Evolutionary conservation across 2,113 vertebrate genomes (phyloP).

Genomic region (Cettia cetti): DNA sequence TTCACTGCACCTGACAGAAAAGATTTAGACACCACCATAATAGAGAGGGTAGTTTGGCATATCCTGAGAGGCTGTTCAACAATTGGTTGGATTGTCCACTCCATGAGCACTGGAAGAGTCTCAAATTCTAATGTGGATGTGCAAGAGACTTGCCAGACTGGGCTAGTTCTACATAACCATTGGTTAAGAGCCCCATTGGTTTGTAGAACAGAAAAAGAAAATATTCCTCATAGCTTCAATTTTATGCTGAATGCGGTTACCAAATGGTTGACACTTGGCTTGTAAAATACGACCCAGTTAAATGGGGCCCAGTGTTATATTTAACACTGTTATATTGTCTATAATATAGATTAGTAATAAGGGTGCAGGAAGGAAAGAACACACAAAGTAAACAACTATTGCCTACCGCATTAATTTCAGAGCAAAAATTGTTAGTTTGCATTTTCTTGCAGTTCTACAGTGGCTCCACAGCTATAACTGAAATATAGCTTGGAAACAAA

Average conservation of each 20-base stretch:
- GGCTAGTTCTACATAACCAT: background rate
- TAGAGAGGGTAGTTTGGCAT: background rate
- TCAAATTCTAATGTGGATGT: background rate
- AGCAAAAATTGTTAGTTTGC: background rate
- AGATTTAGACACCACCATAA: background rate
- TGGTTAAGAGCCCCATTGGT: fast-evolving
- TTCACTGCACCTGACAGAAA: background rate
- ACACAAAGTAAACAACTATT: background rate
- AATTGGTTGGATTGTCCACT: background rate
- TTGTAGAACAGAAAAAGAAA: background rate
- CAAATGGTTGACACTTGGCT: background rate
- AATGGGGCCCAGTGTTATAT: background rate
- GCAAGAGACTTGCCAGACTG: background rate
- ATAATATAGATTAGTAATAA: background rate
- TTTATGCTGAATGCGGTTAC: background rate
- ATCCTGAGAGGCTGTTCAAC: background rate
- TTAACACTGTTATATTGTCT: background rate
- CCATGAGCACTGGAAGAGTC: background rate
- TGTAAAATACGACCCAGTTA: background rate
- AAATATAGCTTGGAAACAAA: background rate
- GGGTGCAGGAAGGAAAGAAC: background rate
- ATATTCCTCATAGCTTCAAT: background rate
- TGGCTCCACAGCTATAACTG: background rate
- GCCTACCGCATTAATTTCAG: background rate
- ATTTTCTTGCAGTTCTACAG: background rate